A percentile compares a stretch with the other conserved stretches of the same genome.
Conservation (phyloP, 2,113 vertebrate genomes). For the Chloebia gouldiae region DNA sequence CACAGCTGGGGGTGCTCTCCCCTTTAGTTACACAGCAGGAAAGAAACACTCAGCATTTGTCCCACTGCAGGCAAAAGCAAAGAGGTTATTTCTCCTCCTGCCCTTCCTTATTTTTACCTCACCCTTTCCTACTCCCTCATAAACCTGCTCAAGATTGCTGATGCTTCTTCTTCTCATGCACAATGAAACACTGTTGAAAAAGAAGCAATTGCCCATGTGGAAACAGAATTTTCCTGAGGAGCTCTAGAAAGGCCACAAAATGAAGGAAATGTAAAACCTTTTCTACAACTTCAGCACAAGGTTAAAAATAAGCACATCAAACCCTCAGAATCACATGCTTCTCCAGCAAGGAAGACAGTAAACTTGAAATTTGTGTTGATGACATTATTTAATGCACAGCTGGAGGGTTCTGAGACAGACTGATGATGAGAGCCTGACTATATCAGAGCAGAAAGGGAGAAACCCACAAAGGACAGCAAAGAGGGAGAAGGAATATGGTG, state of each 20-base stretch:
- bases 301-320: not conserved
- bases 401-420: not conserved
- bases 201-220: not conserved
- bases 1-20: not conserved
- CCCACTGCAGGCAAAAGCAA: not conserved
- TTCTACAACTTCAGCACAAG: not conserved
- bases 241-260: not conserved
- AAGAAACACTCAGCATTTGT: not conserved
- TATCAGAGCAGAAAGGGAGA: not conserved
- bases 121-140: not conserved
- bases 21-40: not conserved
- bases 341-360: not conserved
- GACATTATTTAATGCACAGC: not conserved
- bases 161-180: not conserved
- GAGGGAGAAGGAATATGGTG: not conserved
- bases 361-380: not conserved
- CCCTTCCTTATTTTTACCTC: not conserved
- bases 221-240: not conserved
- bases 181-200: not conserved
- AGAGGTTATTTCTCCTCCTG: not conserved
- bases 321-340: not conserved
- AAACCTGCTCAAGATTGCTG: not conserved
- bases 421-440: not conserved
- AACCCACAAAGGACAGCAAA: not conserved
- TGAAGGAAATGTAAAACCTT: not conserved